Percentiles rank a stretch among this genome's conserved stretches.
These are phyloP conservation scores for Chelidonichthys spinosus DNA, from an alignment of 2,797 vertebrate genomes.

Conservation along the genomic window DNA sequence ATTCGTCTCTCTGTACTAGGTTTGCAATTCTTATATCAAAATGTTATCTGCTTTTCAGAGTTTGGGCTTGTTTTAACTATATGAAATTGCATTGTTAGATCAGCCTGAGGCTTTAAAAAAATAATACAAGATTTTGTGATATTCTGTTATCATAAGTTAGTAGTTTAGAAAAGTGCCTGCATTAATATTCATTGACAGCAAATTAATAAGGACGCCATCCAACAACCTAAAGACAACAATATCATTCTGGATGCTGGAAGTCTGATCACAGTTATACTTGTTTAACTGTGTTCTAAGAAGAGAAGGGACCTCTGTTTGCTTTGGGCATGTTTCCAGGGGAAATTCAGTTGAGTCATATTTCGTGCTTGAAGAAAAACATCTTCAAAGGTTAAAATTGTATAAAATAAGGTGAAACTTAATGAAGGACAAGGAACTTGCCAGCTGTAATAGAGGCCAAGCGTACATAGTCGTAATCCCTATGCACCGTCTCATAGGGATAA, in stretches of 20 bases:
- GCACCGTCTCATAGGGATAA: constrained; percentile 89
- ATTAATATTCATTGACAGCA: constrained; percentile 35
- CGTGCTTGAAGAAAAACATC: constrained; percentile 12
- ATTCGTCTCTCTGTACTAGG: not conserved
- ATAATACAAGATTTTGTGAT: constrained; percentile 11
- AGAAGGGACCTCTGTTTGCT: constrained; percentile 26
- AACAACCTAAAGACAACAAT: constrained; percentile 19
- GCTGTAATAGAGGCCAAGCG: constrained; percentile 93
- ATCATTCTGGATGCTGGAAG: constrained; percentile 25
- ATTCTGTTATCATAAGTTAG: constrained; percentile 10
- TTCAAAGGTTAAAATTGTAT: constrained; percentile 25
- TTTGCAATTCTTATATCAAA: constrained; percentile 1
- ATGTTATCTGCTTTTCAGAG: constrained; percentile 13
- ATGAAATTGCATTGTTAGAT: constrained; percentile 3
- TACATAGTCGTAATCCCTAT: constrained; percentile 90
- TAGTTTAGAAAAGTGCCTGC: not conserved
- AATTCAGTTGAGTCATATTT: constrained; percentile 8
- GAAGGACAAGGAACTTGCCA: constrained; percentile 79
- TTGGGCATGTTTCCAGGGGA: constrained; percentile 37
- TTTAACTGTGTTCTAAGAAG: constrained; percentile 27
- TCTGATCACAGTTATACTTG: constrained; percentile 15
- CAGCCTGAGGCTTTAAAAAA: constrained; percentile 8
- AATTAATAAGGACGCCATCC: constrained; percentile 41
- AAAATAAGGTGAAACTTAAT: constrained; percentile 46
- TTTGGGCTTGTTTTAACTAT: constrained; percentile 18